These are phyloP conservation scores for Clusia tigrina DNA, from an alignment of 2,888 invertebrate species.

Conservation along the genomic window DNA sequence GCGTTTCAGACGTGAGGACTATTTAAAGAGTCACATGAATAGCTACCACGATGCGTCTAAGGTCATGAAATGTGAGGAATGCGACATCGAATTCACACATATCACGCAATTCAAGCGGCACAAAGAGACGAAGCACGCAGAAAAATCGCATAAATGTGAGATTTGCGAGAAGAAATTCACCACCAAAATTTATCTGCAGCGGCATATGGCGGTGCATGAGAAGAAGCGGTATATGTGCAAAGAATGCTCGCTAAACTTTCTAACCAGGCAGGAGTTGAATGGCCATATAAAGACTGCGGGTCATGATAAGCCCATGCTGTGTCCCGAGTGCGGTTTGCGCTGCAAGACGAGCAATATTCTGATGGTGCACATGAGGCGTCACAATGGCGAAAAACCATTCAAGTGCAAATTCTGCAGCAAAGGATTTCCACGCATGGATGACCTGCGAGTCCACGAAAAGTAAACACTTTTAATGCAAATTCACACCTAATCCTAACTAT, in stretches of 20 bases:
- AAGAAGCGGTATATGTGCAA: constrained; percentile 52
- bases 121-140: constrained; percentile 28
- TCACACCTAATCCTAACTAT: constrained; percentile 30
- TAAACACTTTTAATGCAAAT: constrained; percentile 45
- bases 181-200: constrained; percentile 65
- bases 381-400: constrained; percentile 67
- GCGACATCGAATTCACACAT: constrained; percentile 57
- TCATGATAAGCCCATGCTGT: constrained; percentile 67
- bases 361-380: constrained; percentile 66
- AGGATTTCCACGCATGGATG: constrained; percentile 67
- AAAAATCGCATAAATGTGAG: constrained; percentile 40
- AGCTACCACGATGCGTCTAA: constrained; percentile 37
- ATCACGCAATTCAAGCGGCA: constrained; percentile 30
- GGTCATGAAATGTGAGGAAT: constrained; percentile 39
- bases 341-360: constrained; percentile 67
- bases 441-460: constrained; percentile 67
- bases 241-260: constrained; percentile 48
- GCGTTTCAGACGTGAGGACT: constrained; percentile 60
- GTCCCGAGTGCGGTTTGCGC: constrained; percentile 67
- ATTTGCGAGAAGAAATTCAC: constrained; percentile 60
- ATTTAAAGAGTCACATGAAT: constrained; percentile 18
- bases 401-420: constrained; percentile 68
- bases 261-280: constrained; percentile 65
- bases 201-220: constrained; percentile 60
- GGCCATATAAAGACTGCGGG: constrained; percentile 66